Evolutionary conservation across 1,140 invertebrate genomes (phyloP), one percentile per base, ranked within the genome.

Genomic region (Zophobas atratus): DNA sequence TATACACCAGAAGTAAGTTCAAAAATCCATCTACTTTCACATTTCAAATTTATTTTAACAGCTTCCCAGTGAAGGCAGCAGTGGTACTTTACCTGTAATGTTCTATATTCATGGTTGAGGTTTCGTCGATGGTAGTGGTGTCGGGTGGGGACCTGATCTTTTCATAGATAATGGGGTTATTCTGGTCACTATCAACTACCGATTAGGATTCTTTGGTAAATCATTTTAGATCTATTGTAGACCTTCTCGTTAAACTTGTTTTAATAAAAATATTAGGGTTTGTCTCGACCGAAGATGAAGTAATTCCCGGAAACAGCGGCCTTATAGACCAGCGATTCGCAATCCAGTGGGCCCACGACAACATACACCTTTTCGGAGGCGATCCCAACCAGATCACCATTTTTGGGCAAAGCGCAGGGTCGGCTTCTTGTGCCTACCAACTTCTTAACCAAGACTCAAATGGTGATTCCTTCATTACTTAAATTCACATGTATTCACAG

Each of bases 351-450:
- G 82, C 90, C 5, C 81, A 86, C 76, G 82, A 86, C 38, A 89
- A 89, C 75, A 90, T 90, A 20, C 55, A 67, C n/a, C 38, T 55
- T 43, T 90, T 90, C 75, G 84, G 86, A 70, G 89, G 89, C 2
- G 85, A 90, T 79, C 84, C 85, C 5, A 79, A 85, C 32, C 83
- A 83, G 56, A 85, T 90, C n/a, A 90, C 89, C 1, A 79, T 90
- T 6, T 83, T 88, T 81, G 89, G 89, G 20, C 84, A 87, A 39
- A 87, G 85, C 73, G 84, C 88, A 2, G 89, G 89, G 0, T 89
- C 86, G 8, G 81, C 80, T 5, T 81, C 81, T 5, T 84, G 84
- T 6, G 89, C 89, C 1, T 87, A 36, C 35, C 41, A 87, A 2
- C 82, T 88, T 6, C 6, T 33, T 32, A 39, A 20, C 32, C 8